Evolutionary conservation across 1,140 invertebrate genomes (phyloP), one percentile per base, ranked within the genome.

Genomic region (Heliothis virescens): DNA sequence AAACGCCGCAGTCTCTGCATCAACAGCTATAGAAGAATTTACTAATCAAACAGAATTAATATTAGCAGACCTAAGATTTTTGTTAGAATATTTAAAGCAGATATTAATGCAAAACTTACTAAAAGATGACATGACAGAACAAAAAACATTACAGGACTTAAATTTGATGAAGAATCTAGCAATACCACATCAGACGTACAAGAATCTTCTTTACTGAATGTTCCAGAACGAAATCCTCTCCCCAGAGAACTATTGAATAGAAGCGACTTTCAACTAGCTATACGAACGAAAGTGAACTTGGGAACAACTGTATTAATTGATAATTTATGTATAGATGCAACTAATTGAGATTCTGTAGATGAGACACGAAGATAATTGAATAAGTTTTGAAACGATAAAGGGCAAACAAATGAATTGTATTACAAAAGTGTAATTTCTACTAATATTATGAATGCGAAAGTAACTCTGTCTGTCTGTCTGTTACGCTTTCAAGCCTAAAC

Each of bases 181-280:
- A 4, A 18, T 21, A 48, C 16, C 16, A 41, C 16, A 67, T 48
- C 63, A 48, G 26, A 71, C 15, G 0, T 5, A 41, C 13, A 50
- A 69, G 16, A 65, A 10, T 29, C 50, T 79, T 79, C 41, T 0
- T 21, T 65, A 21, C 34, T 63, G 41, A 18, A 62, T 2, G 78
- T 12, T 15, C 0, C 21, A 15, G 57, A 55, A 72, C 67, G 62
- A 73, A 79, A 79, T 74, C 78, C 78, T 63, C 78, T 73, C 78
- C 18, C 59, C 59, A 60, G 59, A 74, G 78, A 71, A 73, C 78
- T 79, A 74, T 79, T 79, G 67, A 79, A 79, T 79, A 79, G 69
- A 52, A 62, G 41, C 72, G 59, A 79, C 78, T 79, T 74, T 47
- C 57, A 73, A 79, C 67, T 63, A 72, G 67, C 65, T 67, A 62